phyloP scores from a whole-genome alignment of 2,113 vertebrate species.

The Lasiurus borealis region DNA sequence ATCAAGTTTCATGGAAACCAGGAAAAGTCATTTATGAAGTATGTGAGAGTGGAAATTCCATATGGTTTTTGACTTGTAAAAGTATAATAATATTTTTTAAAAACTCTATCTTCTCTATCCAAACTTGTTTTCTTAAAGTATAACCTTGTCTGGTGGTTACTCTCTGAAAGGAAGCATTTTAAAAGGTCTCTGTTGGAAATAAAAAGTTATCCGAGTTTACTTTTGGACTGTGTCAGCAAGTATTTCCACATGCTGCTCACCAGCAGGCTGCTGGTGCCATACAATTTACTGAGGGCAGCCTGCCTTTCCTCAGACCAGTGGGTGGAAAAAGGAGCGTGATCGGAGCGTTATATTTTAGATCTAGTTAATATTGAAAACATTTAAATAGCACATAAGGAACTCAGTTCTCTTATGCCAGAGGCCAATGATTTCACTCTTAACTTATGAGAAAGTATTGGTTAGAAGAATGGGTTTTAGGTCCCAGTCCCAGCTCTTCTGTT shows the following conservation, averaged over 20 bases:
- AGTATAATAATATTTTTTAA: slow-evolving; percentile 62
- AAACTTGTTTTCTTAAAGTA: slow-evolving; percentile 67
- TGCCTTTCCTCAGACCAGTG: neutral
- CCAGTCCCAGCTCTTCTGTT: neutral
- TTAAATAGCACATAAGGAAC: neutral
- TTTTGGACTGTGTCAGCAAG: slow-evolving; percentile 64
- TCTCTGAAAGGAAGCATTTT: slow-evolving; percentile 67
- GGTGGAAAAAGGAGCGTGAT: neutral
- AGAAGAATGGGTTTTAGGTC: neutral
- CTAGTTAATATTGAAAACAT: slow-evolving; percentile 22
- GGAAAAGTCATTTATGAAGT: slow-evolving; percentile 57
- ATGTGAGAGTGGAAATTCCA: slow-evolving; percentile 60
- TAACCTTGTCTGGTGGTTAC: slow-evolving; percentile 67
- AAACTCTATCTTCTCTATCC: slow-evolving; percentile 33
- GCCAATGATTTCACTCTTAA: neutral
- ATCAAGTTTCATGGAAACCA: slow-evolving; percentile 69
- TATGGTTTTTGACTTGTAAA: slow-evolving; percentile 77
- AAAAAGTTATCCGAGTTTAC: slow-evolving; percentile 43
- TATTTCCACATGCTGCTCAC: neutral
- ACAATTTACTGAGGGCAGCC: neutral
- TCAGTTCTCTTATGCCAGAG: neutral
- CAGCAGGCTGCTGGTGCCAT: neutral
- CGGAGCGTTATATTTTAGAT: slow-evolving; percentile 9
- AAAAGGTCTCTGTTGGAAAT: slow-evolving; percentile 65
- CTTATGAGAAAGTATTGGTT: neutral